phyloP scores from a whole-genome alignment of 2,888 invertebrate species.

The Cotesia congregata region DNA sequence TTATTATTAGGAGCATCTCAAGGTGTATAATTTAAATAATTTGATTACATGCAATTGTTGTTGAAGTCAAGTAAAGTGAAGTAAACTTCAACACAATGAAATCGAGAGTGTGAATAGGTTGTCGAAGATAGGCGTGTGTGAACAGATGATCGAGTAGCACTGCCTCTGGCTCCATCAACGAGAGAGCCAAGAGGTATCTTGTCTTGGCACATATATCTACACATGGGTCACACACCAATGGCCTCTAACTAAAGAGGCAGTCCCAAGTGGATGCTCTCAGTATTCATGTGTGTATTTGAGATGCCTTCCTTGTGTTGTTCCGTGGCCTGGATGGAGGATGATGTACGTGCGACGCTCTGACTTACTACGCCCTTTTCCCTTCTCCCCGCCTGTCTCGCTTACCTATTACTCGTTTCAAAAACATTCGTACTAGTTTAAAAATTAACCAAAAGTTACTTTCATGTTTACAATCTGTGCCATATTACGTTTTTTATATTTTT shows the following conservation, averaged over 20 bases:
- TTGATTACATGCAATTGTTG: too few relatives aligned
- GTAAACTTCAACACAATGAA: conserved; percentile 24
- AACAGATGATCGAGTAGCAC: conserved; percentile 59
- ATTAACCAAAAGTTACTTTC: conserved; percentile 29
- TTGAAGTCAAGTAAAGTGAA: not conserved
- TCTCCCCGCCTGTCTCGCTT: conserved; percentile 64
- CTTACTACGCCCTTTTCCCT: conserved; percentile 69
- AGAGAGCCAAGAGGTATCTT: conserved; percentile 48
- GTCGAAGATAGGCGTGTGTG: conserved; percentile 60
- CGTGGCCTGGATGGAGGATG: conserved; percentile 68
- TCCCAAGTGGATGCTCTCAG: conserved; percentile 59
- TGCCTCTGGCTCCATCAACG: conserved; percentile 49
- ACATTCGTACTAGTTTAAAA: conserved; percentile 55
- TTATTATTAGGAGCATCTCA: too few relatives aligned
- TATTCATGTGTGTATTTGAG: conserved; percentile 43
- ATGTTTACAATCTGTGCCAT: not conserved
- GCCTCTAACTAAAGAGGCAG: conserved; percentile 63
- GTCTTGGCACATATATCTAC: conserved; percentile 10
- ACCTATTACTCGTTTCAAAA: conserved; percentile 63
- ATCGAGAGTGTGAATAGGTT: conserved; percentile 45
- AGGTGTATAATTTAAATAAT: too few relatives aligned
- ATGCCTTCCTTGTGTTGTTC: conserved; percentile 61
- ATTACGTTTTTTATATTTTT: not conserved
- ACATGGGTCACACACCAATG: conserved; percentile 49
- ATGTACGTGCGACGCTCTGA: conserved; percentile 67